These are phyloP conservation scores for Syrphus vitripennis DNA, from an alignment of 2,888 invertebrate species.

Conservation along the genomic window DNA sequence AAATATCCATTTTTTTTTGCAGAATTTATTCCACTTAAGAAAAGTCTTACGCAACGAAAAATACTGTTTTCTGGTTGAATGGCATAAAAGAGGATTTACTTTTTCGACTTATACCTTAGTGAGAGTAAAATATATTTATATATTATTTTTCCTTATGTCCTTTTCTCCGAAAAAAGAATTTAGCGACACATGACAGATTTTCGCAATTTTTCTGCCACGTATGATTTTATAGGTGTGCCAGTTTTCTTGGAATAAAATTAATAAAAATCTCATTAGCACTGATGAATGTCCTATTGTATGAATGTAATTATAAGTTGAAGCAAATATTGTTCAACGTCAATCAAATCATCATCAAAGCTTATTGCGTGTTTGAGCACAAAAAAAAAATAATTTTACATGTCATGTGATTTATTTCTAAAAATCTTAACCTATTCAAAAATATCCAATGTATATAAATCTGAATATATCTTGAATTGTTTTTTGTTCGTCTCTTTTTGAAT, in stretches of 20 bases:
- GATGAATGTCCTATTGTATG: background rate
- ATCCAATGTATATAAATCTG: background rate
- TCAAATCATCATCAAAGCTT: background rate
- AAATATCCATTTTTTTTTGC: background rate
- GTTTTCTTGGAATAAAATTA: background rate
- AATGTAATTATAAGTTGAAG: background rate
- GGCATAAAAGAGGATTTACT: background rate
- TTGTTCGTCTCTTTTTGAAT: background rate
- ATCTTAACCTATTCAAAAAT: conserved; percentile 12
- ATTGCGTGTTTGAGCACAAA: background rate
- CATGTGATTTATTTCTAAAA: conserved; percentile 5
- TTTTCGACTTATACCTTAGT: conserved; percentile 3
- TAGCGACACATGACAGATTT: conserved; percentile 9
- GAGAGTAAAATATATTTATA: background rate
- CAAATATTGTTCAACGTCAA: conserved; percentile 14
- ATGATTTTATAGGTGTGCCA: background rate
- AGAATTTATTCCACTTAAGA: background rate
- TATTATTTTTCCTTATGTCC: background rate
- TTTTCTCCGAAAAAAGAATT: background rate
- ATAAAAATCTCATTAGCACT: conserved; percentile 19
- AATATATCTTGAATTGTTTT: background rate
- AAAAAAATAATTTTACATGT: too few relatives aligned
- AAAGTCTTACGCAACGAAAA: background rate
- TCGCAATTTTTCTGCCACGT: background rate
- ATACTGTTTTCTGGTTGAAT: background rate